Percentiles rank a stretch among this genome's conserved stretches.
Evolutionary conservation across 2,888 invertebrate genomes (phyloP).

Genomic region (Allacma fusca): DNA sequence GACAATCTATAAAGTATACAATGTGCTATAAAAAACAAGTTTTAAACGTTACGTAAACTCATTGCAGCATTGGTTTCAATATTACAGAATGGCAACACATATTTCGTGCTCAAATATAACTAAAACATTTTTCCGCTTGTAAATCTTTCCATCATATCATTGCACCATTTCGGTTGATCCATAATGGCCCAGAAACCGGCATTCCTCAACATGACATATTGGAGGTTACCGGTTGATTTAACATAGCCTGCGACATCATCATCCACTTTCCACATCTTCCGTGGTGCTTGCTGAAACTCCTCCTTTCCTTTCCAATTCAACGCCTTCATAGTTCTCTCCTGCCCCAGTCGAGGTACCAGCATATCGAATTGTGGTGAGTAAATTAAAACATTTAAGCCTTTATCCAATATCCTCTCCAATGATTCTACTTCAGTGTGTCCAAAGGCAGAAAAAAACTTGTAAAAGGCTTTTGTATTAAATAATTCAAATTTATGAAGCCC

Average conservation of each 20-base stretch:
- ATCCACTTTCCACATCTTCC: conserved; percentile 67
- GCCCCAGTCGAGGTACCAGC: conserved; percentile 86
- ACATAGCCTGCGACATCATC: conserved; percentile 77
- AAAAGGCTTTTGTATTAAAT: too few species aligned
- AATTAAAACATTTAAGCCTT: conserved; percentile 67
- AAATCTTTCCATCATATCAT: too few species aligned
- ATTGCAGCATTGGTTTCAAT: too few species aligned
- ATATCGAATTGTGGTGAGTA: conserved; percentile 93
- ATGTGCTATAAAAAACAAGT: too few species aligned
- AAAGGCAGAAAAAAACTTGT: too few species aligned
- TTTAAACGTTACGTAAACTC: too few species aligned
- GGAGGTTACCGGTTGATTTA: conserved; percentile 75
- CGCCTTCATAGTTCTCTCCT: conserved; percentile 66
- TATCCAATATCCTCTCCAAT: conserved; percentile 69
- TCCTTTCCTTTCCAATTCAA: conserved; percentile 71
- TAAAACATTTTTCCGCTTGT: too few species aligned
- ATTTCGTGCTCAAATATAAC: conserved; percentile 59
- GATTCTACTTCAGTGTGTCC: neutral
- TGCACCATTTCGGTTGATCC: neutral
- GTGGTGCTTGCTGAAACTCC: conserved; percentile 70
- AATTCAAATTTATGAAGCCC: too few species aligned
- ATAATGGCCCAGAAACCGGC: neutral
- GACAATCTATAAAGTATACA: too few species aligned
- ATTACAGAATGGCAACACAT: too few species aligned
- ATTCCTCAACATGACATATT: conserved; percentile 70